Conservation (phyloP, 2,888 invertebrate species). For the Heliconius hortense region DNA sequence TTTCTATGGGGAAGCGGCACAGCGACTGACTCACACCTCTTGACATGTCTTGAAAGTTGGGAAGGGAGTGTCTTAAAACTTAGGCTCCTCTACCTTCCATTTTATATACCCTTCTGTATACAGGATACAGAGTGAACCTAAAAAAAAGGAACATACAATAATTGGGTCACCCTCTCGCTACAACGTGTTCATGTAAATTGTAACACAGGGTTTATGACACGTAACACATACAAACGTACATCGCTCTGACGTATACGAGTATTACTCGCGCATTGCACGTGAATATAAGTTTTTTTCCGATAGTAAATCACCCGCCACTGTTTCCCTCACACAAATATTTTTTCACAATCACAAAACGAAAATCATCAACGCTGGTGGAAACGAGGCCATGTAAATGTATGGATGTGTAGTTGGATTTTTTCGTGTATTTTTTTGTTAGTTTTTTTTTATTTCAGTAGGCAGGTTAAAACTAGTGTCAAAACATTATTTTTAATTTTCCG, state of each 20-base stretch:
- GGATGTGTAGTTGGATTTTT: neutral
- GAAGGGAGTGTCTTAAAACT: too few species aligned
- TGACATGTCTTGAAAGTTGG: too few species aligned
- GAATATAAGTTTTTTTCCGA: slow-evolving; percentile 26
- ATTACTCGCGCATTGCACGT: slow-evolving; percentile 12
- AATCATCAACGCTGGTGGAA: slow-evolving; percentile 26
- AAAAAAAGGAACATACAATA: neutral
- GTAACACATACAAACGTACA: neutral
- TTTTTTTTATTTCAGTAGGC: too few species aligned
- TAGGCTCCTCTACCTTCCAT: too few species aligned
- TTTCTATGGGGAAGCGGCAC: too few species aligned
- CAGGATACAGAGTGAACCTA: neutral
- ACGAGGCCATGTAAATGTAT: slow-evolving; percentile 10
- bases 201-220: slow-evolving; percentile 8
- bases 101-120: too few species aligned
- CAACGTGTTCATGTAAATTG: too few species aligned
- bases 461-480: too few species aligned
- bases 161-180: neutral
- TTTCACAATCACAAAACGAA: slow-evolving; percentile 37
- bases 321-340: slow-evolving; percentile 41
- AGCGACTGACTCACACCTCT: too few species aligned
- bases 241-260: slow-evolving; percentile 21
- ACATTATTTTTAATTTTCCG: too few species aligned
- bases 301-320: slow-evolving; percentile 32
- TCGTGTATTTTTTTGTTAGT: too few species aligned